Evolutionary conservation across 2,888 invertebrate genomes (phyloP), one percentile per base, ranked within the genome.

Genomic region (Drosophila percnosoma): DNA sequence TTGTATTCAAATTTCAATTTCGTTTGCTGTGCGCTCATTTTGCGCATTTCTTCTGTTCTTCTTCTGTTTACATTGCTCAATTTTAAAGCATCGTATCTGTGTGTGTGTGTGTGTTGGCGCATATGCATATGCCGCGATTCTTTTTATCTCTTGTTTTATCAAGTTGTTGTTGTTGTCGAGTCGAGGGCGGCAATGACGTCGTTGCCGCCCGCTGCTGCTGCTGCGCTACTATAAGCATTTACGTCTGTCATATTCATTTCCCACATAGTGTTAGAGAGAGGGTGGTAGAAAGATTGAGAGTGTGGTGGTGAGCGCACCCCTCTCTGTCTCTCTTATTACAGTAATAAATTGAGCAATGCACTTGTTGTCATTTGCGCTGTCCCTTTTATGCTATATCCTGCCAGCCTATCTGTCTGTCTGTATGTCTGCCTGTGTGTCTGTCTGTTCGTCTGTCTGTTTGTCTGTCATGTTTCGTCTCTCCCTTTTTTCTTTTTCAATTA

Each of bases 1-100:
- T 68, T 73, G 45, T 63, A 57, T 64, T 70, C 63, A 45, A 55
- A 73, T 68, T 83, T 72, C 62, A 66, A 73, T 77, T 82, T 82
- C 76, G 61, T 69, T 80, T 79, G 51, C 45, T 21, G 13, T 45
- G 45, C 13, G 21, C 45, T 31, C 45, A 7, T 21, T 57, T 40
- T 51, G 54, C n/a, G 10, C 27, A 55, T 55, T 55, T 36, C 2
- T 31, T 31, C 21, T 52, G 13, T 52, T 33, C 11, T 13, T n/a
- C 5, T 34, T 34, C 4, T 53, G 61, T 70, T 71, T 71, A 69
- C 61, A 69, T 64, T 75, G 61, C 63, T 63, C 49, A 69, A 69
- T 59, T 68, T 59, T 24, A 51, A 65, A 27, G 13, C 34, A 21
- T 21, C 5, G 49, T 52, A 13, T 52, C 1, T 53, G 4, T 63